A percentile compares a stretch with the other conserved stretches of the same genome.
Conservation (phyloP, 2,888 invertebrate genomes). For the Drymonia ruficornis region DNA sequence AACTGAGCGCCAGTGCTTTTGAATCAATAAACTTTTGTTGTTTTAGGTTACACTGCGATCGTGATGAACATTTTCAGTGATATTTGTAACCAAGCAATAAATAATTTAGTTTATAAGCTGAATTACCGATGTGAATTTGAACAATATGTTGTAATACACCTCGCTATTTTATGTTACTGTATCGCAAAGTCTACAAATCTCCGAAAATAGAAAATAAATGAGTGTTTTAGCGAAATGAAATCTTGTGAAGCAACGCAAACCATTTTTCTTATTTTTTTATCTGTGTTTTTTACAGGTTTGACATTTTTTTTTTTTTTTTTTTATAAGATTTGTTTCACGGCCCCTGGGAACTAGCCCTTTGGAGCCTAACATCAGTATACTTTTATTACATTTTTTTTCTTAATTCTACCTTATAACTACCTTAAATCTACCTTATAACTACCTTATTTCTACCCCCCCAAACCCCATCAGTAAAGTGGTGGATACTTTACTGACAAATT, state of each 20-base stretch:
- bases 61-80: slow-evolving; percentile 24
- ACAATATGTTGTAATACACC: not conserved
- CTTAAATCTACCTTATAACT: no score
- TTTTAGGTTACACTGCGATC: slow-evolving; percentile 36
- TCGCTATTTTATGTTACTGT: slow-evolving; percentile 13
- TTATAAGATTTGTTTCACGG: no score
- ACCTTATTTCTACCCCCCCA: no score
- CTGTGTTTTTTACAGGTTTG: no score
- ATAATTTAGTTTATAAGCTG: slow-evolving; percentile 1
- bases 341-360: no score
- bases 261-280: slow-evolving; percentile 19
- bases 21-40: slow-evolving; percentile 29
- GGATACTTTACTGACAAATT: no score
- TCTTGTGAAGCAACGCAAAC: slow-evolving; percentile 25
- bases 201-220: slow-evolving; percentile 23
- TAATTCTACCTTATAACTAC: no score
- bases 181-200: slow-evolving; percentile 23
- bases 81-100: slow-evolving; percentile 15
- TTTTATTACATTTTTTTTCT: no score
- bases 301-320: no score
- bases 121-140: not conserved
- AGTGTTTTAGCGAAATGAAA: slow-evolving; percentile 20
- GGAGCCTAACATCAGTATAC: no score
- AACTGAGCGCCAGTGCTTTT: slow-evolving; percentile 44
- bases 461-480: no score